phyloP scores from a whole-genome alignment of 2,113 vertebrate species.

The Austrofundulus limnaeus region DNA sequence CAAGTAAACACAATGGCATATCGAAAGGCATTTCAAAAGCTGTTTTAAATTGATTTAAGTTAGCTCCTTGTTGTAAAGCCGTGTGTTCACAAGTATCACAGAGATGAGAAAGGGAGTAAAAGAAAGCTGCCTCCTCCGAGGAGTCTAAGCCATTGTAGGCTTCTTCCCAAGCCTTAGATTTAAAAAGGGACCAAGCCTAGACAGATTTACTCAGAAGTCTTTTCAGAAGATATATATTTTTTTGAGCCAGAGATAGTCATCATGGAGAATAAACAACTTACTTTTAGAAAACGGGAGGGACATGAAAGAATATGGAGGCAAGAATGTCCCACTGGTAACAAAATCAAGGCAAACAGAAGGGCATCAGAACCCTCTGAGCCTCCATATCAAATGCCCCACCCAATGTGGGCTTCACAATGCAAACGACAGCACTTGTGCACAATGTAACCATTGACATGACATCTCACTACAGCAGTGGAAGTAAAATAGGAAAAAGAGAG shows the following conservation, averaged over 20 bases:
- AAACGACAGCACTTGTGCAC: constrained; percentile 67
- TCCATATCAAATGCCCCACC: constrained; percentile 66
- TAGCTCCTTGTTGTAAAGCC: constrained; percentile 78
- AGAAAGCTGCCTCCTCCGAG: constrained; percentile 72
- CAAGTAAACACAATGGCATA: constrained; percentile 76
- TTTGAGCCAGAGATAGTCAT: constrained; percentile 75
- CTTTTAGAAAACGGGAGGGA: constrained; percentile 66
- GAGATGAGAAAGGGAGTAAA: constrained; percentile 73
- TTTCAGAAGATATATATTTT: constrained; percentile 73
- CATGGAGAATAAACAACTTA: constrained; percentile 76
- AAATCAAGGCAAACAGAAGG: constrained; percentile 78
- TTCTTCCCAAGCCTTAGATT: constrained; percentile 73
- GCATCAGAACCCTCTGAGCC: constrained; percentile 70
- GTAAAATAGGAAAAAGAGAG: constrained; percentile 56
- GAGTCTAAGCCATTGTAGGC: constrained; percentile 76
- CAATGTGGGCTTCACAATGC: constrained; percentile 61
- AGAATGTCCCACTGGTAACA: constrained; percentile 67
- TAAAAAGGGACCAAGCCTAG: constrained; percentile 69
- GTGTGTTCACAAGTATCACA: constrained; percentile 80
- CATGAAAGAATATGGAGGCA: constrained; percentile 72
- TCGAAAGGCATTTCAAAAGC: constrained; percentile 81
- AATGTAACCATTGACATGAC: constrained; percentile 71
- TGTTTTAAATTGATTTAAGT: constrained; percentile 84
- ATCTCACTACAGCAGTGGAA: constrained; percentile 59
- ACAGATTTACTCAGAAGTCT: constrained; percentile 76